These are phyloP conservation scores for Ophioninae sp. DNA, from an alignment of 2,888 invertebrate species.

Conservation along the genomic window DNA sequence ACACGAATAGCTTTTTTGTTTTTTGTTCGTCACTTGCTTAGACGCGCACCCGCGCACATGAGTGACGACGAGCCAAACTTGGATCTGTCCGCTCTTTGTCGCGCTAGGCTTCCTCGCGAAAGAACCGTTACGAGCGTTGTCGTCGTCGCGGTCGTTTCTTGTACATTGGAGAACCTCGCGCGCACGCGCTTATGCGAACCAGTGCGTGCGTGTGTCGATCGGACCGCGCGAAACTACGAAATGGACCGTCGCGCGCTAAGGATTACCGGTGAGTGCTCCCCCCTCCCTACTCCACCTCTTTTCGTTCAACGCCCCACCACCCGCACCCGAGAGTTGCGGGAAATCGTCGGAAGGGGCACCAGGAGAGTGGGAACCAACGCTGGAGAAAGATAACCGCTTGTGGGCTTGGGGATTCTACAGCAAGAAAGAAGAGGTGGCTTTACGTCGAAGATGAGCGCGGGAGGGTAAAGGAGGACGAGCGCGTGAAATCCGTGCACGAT, in stretches of 20 bases:
- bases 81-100: background rate
- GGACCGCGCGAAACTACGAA: constrained; percentile 66
- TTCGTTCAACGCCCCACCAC: background rate
- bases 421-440: constrained; percentile 6
- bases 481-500: constrained; percentile 29
- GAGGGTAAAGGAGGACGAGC: constrained; percentile 58
- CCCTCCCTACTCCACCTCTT: background rate
- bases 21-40: too few species aligned
- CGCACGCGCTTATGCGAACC: constrained; percentile 39
- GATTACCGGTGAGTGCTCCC: constrained; percentile 60
- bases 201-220: constrained; percentile 51
- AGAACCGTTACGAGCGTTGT: background rate
- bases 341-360: constrained; percentile 17
- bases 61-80: too few species aligned
- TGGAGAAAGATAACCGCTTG: constrained; percentile 22
- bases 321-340: constrained; percentile 37
- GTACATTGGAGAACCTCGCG: constrained; percentile 14
- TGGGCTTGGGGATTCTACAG: constrained; percentile 13
- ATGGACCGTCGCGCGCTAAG: constrained; percentile 64
- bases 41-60: too few species aligned
- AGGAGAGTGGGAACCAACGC: constrained; percentile 30
- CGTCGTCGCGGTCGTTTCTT: background rate
- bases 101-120: background rate
- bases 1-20: too few species aligned
- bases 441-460: constrained; percentile 42